These are phyloP conservation scores for Crypturellus tataupa DNA, from an alignment of 2,797 vertebrate genomes.

Conservation along the genomic window DNA sequence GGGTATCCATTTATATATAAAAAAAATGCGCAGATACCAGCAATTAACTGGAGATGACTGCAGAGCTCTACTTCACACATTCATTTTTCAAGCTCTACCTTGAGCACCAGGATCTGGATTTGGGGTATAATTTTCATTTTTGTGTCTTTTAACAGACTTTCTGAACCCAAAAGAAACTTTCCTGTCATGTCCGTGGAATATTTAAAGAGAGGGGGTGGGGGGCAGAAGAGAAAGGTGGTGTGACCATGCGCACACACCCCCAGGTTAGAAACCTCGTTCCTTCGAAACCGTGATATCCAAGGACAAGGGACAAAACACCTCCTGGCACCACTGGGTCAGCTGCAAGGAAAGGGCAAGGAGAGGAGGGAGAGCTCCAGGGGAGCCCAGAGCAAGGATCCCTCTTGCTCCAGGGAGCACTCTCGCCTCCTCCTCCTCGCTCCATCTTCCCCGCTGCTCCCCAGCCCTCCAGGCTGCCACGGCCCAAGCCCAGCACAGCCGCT, in stretches of 20 bases:
- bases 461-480: too few relatives aligned
- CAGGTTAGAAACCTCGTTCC: constrained; percentile 50
- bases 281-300: constrained; percentile 47
- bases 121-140: not conserved
- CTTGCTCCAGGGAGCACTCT: accelerated
- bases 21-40: not conserved
- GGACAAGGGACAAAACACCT: not conserved
- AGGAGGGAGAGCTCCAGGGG: not conserved
- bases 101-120: not conserved
- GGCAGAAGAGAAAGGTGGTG: not conserved
- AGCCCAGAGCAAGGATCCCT: not conserved
- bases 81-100: not conserved
- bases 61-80: not conserved
- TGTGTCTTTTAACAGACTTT: not conserved
- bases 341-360: too few relatives aligned
- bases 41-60: not conserved
- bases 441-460: too few relatives aligned
- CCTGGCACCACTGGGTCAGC: too few relatives aligned
- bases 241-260: not conserved
- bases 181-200: not conserved
- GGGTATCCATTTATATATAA: not conserved
- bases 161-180: not conserved
- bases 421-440: too few relatives aligned
- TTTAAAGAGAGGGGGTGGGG: not conserved
- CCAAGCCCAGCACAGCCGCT: not conserved